Evolutionary conservation across 2,888 invertebrate genomes (phyloP), one percentile per base, ranked within the genome.

Genomic region (Cremastinae sp.): DNA sequence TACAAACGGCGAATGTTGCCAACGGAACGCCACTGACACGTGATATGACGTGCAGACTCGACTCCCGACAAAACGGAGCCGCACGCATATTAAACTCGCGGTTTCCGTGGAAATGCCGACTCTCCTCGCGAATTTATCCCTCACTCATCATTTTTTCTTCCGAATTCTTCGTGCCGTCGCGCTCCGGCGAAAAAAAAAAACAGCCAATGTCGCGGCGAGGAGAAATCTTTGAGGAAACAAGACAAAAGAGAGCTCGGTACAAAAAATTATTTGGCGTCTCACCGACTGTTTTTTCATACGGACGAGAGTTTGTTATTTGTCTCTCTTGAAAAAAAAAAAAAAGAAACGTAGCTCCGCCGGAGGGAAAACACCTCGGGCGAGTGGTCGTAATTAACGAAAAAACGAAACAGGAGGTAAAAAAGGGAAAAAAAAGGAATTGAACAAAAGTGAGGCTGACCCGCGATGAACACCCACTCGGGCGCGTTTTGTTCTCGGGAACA

Each of bases 21-120:
- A 74, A 28, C 49, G 47, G 78, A 80, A 79, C 79, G 77, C 74
- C 49, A 75, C 53, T 58, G 47, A 62, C 80, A 79, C 74, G 81
- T 70, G 68, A 81, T 78, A 75, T 81, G 74, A 81, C 78, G 75
- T 75, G 79, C 72, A 78, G 79, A 75, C 64, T 53, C 72, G 73
- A 64, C 55, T 37, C 56, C 82, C 83, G 83, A 79, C 83, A 61
- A 80, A 75, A 75, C 78, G 83, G 83, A 83, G 83, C 83, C 83
- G 45, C 83, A 83, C 83, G 83, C 83, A 80, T 70, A 74, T 56
- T 37, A 18, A 10, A 45, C 55, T 58, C 69, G 49, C 43, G 53
- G 39, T 70, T 45, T 28, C 59, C 28, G 28, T 37, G 20, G 28
- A 51, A 61, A 77, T 79, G 71, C 64, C 47, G 72, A 76, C 45